A percentile compares a stretch with the other conserved stretches of the same genome.
Evolutionary conservation across 2,113 vertebrate species (phyloP).

Genomic region (Pangasianodon hypophthalmus): DNA sequence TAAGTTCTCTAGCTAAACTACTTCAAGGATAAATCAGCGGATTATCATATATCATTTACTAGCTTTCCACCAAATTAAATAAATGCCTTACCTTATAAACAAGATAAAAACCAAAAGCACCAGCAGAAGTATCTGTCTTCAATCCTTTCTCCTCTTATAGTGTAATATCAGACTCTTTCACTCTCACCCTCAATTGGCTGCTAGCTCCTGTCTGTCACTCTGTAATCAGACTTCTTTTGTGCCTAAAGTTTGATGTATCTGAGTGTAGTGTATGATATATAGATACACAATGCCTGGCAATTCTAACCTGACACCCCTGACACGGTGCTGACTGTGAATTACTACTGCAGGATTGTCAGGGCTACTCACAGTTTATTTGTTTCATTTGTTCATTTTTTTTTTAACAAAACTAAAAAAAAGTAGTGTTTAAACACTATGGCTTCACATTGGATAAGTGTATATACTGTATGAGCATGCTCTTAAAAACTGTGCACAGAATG

Average conservation of each 20-base stretch:
- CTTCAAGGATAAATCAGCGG: background rate
- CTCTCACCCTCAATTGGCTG: background rate
- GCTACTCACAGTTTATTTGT: background rate
- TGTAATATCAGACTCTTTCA: background rate
- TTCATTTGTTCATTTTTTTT: background rate
- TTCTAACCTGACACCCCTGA: background rate
- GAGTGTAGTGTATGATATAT: background rate
- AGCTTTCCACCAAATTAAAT: background rate
- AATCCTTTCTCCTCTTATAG: background rate
- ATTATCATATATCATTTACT: background rate
- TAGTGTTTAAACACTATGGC: background rate
- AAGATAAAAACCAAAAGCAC: background rate
- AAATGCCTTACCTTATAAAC: background rate
- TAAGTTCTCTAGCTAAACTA: background rate
- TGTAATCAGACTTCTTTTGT: background rate
- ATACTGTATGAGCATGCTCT: background rate
- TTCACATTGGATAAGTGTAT: background rate
- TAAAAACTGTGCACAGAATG: background rate
- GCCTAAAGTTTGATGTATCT: background rate
- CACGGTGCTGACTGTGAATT: background rate
- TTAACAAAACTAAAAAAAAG: background rate
- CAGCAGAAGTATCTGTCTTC: background rate
- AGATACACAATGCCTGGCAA: background rate
- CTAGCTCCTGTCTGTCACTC: background rate
- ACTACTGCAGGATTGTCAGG: background rate